Conservation (phyloP, 2,888 invertebrate species). For the Andrena dorsata region DNA sequence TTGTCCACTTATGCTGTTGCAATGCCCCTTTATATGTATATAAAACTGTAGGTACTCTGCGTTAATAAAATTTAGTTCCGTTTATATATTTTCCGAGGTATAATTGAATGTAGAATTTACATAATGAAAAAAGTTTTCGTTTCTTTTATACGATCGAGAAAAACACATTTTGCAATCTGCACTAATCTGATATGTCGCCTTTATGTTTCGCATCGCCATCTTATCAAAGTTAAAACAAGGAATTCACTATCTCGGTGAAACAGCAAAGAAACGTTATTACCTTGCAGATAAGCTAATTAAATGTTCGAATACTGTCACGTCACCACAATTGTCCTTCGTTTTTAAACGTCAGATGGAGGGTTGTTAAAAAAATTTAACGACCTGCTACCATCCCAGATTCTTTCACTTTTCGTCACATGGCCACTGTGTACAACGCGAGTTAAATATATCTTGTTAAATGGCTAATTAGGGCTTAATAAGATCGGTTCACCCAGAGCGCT, state of each 20-base stretch:
- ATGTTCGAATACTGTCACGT: background rate
- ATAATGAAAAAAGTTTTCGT: background rate
- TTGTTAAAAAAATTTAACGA: slow-evolving; percentile 3
- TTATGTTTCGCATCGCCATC: slow-evolving; percentile 25
- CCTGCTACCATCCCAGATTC: slow-evolving; percentile 34
- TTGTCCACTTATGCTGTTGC: background rate
- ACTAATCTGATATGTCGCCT: slow-evolving; percentile 29
- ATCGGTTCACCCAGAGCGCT: slow-evolving; percentile 77
- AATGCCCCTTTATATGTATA: background rate
- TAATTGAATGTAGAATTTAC: background rate
- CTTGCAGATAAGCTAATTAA: slow-evolving; percentile 49
- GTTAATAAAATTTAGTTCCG: no score
- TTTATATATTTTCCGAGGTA: background rate
- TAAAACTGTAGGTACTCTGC: no score
- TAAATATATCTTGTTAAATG: slow-evolving; percentile 83
- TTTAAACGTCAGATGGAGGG: background rate
- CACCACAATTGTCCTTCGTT: background rate
- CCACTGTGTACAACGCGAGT: slow-evolving; percentile 67
- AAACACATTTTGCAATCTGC: background rate
- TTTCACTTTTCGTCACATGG: slow-evolving; percentile 54
- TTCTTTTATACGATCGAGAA: background rate
- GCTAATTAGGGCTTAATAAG: slow-evolving; percentile 82
- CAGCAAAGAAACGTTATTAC: slow-evolving; percentile 29
- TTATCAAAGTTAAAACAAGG: slow-evolving; percentile 54
- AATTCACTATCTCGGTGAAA: slow-evolving; percentile 48